Evolutionary conservation across 2,888 invertebrate species (phyloP), one percentile per base, ranked within the genome.

Genomic region (Zootermopsis nevadensis): DNA sequence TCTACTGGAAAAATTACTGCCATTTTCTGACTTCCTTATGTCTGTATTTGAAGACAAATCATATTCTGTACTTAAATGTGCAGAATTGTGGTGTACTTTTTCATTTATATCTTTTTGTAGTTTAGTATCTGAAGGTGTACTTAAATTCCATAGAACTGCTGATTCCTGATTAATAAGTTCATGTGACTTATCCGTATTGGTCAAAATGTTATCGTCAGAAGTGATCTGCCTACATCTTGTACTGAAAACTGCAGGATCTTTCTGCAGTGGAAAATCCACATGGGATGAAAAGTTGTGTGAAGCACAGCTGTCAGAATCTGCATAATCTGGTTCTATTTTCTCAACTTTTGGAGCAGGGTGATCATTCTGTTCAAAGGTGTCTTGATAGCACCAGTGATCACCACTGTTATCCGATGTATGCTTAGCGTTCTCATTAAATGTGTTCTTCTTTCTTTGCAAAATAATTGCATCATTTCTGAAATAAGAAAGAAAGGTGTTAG

Each of bases 391-490:
- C 48, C 19, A 19, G 3, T 15, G 15, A 48, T 48, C 19, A 19
- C 48, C 48, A 15, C 19, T 15, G 15, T 48, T 15, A 19, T 48
- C 48, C 19, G 48, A 48, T 48, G 15, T 15, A 48, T 15, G 48
- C 27, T 66, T 27, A 6, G 12, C 19, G 1, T 42, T 42, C 19
- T 27, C 4, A 22, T 15, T 42, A n/a, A n/a, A n/a, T 7, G 19
- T n/a, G 0, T 72, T 81, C 22, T 31, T 72, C 12, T n/a, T 19
- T 72, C 81, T 69, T 30, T 72, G 81, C 22, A 81, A 81, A 8
- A 81, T 24, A 53, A 81, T 69, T 22, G 15, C 8, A 30, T 81
- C 81, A 31, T 81, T 81, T 42, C 81, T 81, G 72, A 81, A 81
- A 81, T 19, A 33, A 33, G 1, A 69, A 48, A 27, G n/a, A 35